These are phyloP conservation scores for Hyalella azteca DNA, from an alignment of 2,888 invertebrate species.

Conservation along the genomic window DNA sequence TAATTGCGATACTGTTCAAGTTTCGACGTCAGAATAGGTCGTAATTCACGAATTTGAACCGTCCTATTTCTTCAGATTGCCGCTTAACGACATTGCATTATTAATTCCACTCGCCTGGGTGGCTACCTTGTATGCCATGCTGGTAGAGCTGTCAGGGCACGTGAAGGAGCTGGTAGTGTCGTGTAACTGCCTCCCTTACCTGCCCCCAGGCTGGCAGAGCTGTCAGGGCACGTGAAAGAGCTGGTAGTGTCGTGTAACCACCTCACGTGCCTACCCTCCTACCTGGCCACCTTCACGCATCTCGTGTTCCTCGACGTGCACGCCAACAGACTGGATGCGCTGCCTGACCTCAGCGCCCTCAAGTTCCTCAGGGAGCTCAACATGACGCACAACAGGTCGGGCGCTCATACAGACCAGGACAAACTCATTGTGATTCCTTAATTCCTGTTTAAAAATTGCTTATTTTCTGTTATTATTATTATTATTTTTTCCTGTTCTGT, in stretches of 20 bases:
- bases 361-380: slow-evolving; percentile 77
- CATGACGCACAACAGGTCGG: slow-evolving; percentile 80
- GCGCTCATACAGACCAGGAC: not conserved
- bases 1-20: too few species aligned
- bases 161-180: slow-evolving; percentile 69
- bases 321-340: slow-evolving; percentile 67
- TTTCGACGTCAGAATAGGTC: too few species aligned
- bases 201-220: slow-evolving; percentile 66
- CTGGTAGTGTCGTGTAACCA: slow-evolving; percentile 74
- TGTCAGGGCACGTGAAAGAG: slow-evolving; percentile 63
- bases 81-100: too few species aligned
- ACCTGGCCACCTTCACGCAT: slow-evolving; percentile 69
- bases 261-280: slow-evolving; percentile 71
- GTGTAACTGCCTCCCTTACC: slow-evolving; percentile 71
- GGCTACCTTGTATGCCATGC: too few species aligned
- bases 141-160: slow-evolving; percentile 61
- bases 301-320: slow-evolving; percentile 77
- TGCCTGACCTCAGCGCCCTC: slow-evolving; percentile 65
- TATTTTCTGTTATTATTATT: too few species aligned
- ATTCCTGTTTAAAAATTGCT: too few species aligned
- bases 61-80: too few species aligned
- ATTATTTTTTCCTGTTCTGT: too few species aligned
- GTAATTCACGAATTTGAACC: too few species aligned
- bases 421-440: too few species aligned
- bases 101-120: too few species aligned